Conservation (phyloP, 2,113 vertebrate species). For the Xenopus borealis region DNA sequence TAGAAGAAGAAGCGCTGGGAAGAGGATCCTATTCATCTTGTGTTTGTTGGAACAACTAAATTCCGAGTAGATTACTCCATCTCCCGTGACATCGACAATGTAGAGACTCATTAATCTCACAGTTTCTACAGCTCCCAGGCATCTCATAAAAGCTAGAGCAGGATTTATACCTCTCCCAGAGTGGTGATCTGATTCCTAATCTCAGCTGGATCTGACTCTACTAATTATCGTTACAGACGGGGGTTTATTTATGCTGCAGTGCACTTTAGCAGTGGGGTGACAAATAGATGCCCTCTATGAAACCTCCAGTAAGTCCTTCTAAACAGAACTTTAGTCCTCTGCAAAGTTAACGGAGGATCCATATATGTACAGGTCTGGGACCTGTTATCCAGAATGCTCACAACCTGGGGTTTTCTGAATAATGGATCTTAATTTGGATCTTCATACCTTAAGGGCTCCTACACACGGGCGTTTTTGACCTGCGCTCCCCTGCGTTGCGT, state of each 20-base stretch:
- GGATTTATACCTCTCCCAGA: constrained; percentile 13
- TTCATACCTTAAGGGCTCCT: too few relatives aligned
- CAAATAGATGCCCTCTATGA: background rate
- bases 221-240: background rate
- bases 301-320: too few relatives aligned
- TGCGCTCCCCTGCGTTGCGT: too few relatives aligned
- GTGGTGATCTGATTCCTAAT: background rate
- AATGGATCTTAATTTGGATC: too few relatives aligned
- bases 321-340: too few relatives aligned
- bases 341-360: too few relatives aligned
- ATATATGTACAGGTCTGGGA: too few relatives aligned
- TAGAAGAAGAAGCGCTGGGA: constrained; percentile 2
- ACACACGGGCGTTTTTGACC: too few relatives aligned
- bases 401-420: too few relatives aligned
- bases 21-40: constrained; percentile 33
- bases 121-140: background rate
- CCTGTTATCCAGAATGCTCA: too few relatives aligned
- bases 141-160: constrained; percentile 7
- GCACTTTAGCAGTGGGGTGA: background rate
- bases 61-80: constrained; percentile 29
- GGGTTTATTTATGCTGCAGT: background rate
- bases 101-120: constrained; percentile 30
- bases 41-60: constrained; percentile 17
- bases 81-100: constrained; percentile 33
- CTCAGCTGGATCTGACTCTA: background rate